Conservation (phyloP, 2,113 vertebrate genomes). For the Gobio gobio region DNA sequence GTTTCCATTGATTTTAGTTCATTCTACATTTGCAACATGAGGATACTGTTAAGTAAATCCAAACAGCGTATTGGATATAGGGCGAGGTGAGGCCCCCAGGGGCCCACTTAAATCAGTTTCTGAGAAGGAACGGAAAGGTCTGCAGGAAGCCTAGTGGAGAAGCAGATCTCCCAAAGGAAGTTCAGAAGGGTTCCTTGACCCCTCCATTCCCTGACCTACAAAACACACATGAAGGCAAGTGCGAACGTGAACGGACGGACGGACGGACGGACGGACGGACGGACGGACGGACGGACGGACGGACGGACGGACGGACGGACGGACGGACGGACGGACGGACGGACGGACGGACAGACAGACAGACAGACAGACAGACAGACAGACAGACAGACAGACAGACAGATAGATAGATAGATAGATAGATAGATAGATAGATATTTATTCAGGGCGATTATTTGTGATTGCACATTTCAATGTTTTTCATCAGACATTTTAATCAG, state of each 20-base stretch:
- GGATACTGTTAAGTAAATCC: constrained; percentile 35
- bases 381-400: neutral
- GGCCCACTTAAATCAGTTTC: neutral
- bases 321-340: neutral
- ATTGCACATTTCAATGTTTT: neutral
- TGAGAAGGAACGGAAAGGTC: neutral
- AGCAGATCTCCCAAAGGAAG: constrained; percentile 16
- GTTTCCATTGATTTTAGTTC: constrained; percentile 51
- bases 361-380: neutral
- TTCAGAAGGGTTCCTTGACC: neutral
- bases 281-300: too few relatives aligned
- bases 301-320: too few relatives aligned
- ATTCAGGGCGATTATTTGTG: neutral
- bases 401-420: neutral
- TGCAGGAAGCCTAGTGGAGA: neutral
- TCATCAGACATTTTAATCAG: constrained; percentile 32
- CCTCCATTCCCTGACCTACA: neutral
- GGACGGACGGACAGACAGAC: neutral
- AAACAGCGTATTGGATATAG: constrained; percentile 24
- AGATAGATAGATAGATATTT: neutral
- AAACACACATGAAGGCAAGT: neutral
- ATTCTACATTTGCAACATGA: constrained; percentile 46
- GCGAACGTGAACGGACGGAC: neutral
- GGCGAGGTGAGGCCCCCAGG: neutral
- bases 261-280: neutral